Percentiles rank a stretch among this genome's conserved stretches.
Conservation (phyloP, 2,113 vertebrate genomes). For the Pelodiscus sinensis region DNA sequence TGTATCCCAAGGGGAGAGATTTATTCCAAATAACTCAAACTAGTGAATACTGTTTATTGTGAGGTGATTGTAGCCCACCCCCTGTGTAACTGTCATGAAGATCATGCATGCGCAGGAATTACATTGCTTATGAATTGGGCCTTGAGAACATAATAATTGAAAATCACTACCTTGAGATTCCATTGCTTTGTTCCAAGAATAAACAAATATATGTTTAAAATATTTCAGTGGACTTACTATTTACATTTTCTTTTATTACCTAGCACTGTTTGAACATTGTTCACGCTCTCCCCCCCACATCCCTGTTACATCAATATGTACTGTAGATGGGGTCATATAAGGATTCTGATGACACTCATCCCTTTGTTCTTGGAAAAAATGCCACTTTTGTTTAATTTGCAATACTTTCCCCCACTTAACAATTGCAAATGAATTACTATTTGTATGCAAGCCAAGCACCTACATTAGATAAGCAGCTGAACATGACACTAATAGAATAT, state of each 20-base stretch:
- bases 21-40: neutral
- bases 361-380: neutral
- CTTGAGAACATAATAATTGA: neutral
- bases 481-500: neutral
- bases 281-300: neutral
- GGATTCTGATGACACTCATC: neutral
- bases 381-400: neutral
- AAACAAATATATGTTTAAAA: neutral
- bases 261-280: neutral
- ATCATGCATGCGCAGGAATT: neutral
- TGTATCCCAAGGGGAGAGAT: neutral
- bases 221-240: neutral
- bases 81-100: neutral
- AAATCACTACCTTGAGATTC: neutral
- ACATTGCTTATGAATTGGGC: neutral
- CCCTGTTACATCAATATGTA: accelerated
- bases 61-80: neutral
- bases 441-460: neutral
- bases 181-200: neutral
- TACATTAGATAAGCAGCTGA: neutral
- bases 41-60: neutral
- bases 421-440: constrained; percentile 10
- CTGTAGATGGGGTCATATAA: neutral
- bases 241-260: neutral
- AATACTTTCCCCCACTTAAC: neutral